phyloP scores from a whole-genome alignment of 2,113 vertebrate genomes.

The Acanthochromis polyacanthus region DNA sequence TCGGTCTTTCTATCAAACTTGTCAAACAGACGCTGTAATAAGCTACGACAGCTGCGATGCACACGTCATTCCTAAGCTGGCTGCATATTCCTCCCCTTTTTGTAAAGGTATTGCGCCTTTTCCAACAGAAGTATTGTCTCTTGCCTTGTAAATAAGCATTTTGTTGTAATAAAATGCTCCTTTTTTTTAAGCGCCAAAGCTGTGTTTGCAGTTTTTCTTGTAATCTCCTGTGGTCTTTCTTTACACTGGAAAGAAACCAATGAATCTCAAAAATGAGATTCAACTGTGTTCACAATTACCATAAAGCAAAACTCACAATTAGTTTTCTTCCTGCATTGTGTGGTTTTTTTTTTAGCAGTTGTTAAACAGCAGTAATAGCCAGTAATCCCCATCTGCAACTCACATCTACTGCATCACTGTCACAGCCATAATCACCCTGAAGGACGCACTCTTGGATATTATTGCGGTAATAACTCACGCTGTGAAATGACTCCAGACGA shows the following conservation, averaged over 20 bases:
- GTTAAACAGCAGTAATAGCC: constrained; percentile 57
- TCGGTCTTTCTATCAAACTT: neutral
- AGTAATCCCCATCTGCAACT: constrained; percentile 41
- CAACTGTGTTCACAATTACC: constrained; percentile 24
- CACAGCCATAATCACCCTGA: constrained; percentile 66
- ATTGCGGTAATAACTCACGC: constrained; percentile 66
- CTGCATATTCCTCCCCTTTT: constrained; percentile 61
- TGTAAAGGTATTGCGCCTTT: constrained; percentile 73
- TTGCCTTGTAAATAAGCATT: constrained; percentile 84
- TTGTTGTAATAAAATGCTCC: constrained; percentile 86
- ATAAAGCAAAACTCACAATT: constrained; percentile 37
- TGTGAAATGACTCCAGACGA: constrained; percentile 58
- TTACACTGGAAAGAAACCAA: constrained; percentile 11
- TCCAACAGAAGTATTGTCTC: constrained; percentile 65
- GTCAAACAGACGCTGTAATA: constrained; percentile 24
- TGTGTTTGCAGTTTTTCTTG: neutral
- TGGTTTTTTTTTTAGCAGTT: constrained; percentile 28
- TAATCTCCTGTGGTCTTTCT: neutral
- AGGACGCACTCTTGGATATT: constrained; percentile 69
- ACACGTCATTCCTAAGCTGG: constrained; percentile 32
- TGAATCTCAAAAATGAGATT: constrained; percentile 32
- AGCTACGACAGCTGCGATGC: constrained; percentile 43
- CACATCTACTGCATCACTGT: constrained; percentile 62
- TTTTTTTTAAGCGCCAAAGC: constrained; percentile 66
- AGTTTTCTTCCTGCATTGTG: constrained; percentile 15